These are phyloP conservation scores for Heteromyza rotundicornis DNA, from an alignment of 2,888 invertebrate species.

Conservation along the genomic window DNA sequence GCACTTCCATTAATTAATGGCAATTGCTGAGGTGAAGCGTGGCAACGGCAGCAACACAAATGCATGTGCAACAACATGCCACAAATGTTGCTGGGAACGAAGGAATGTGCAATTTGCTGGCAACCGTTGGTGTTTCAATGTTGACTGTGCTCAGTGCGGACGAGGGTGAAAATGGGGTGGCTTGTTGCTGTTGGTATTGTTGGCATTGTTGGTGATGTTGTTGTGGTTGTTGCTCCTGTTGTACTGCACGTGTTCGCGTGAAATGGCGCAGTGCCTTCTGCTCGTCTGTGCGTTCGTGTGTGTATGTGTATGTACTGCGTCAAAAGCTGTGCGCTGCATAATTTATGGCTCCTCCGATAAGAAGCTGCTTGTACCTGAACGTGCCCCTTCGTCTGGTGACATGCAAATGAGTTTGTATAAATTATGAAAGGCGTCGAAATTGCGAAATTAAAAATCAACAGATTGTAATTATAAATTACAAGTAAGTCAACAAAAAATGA, in stretches of 20 bases:
- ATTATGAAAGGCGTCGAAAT: background rate
- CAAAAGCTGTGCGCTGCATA: background rate
- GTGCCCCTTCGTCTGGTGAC: background rate
- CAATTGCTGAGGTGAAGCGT: too few species aligned
- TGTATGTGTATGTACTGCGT: background rate
- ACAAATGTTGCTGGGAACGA: background rate
- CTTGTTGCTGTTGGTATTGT: background rate
- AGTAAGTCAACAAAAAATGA: too few species aligned
- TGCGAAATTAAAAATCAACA: too few species aligned
- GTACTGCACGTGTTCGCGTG: background rate
- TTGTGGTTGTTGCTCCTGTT: background rate
- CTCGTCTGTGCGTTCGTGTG: background rate
- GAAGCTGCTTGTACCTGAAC: background rate
- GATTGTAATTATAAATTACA: too few species aligned
- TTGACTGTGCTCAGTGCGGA: background rate
- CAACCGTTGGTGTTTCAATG: too few species aligned
- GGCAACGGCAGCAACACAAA: background rate
- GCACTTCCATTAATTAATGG: slow-evolving; percentile 52
- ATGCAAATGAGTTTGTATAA: background rate
- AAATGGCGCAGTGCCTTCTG: background rate
- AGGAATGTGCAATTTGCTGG: background rate
- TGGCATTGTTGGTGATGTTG: background rate
- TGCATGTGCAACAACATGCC: background rate
- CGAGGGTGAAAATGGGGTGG: background rate
- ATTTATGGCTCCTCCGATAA: background rate